phyloP scores from a whole-genome alignment of 2,113 vertebrate species.

The Carassius auratus region DNA sequence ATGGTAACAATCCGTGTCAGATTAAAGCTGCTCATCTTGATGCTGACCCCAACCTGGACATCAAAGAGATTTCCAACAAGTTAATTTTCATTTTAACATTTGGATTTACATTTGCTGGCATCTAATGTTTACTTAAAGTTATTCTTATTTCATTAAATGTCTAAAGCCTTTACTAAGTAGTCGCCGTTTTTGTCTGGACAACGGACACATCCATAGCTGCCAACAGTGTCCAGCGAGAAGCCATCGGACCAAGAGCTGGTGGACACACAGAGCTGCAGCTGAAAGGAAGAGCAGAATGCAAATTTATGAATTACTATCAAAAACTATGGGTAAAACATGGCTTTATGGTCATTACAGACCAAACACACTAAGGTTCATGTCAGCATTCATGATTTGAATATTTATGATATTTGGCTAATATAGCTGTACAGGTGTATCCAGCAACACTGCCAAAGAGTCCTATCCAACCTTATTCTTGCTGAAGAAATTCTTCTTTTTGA shows the following conservation, averaged over 20 bases:
- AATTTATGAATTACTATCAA: not conserved
- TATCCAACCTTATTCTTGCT: slow-evolving; percentile 90
- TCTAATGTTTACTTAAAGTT: not conserved
- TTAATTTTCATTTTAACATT: not conserved
- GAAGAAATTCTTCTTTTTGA: slow-evolving; percentile 93
- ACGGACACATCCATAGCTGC: slow-evolving; percentile 92
- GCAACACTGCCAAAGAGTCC: not conserved
- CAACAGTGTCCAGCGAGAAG: slow-evolving; percentile 95
- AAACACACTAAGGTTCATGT: not conserved
- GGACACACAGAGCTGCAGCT: slow-evolving; percentile 93
- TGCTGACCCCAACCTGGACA: slow-evolving; percentile 89
- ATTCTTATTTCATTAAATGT: not conserved
- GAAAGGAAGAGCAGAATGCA: slow-evolving; percentile 31
- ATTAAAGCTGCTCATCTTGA: slow-evolving; percentile 96
- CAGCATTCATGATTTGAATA: not conserved
- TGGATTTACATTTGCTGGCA: not conserved
- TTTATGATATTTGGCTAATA: not conserved
- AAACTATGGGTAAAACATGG: not conserved
- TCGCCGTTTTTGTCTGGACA: slow-evolving; percentile 87
- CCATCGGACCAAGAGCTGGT: slow-evolving; percentile 89
- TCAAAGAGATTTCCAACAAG: not conserved
- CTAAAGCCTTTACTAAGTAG: slow-evolving; percentile 81
- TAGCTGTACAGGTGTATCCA: not conserved
- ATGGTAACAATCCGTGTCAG: slow-evolving; percentile 90
- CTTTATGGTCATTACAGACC: not conserved